phyloP scores from a whole-genome alignment of 2,797 vertebrate species.

The Onychomys leucogaster region DNA sequence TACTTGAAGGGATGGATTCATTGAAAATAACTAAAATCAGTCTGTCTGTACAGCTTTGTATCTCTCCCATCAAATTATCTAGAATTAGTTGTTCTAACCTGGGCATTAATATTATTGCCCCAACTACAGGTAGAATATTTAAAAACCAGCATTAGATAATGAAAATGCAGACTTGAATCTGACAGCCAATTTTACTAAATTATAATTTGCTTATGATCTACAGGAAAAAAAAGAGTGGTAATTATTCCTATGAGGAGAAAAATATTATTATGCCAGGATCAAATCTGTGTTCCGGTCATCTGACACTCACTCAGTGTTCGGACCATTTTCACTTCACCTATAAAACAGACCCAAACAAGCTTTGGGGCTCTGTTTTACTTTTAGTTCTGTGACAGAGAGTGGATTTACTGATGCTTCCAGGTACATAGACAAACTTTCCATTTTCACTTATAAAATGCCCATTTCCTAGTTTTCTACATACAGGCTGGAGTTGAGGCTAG shows the following conservation, averaged over 20 bases:
- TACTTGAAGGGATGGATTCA: constrained; percentile 43
- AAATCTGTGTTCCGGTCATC: background rate
- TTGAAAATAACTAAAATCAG: background rate
- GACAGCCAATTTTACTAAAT: constrained; percentile 17
- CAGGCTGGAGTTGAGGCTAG: background rate
- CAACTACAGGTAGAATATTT: background rate
- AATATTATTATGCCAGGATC: background rate
- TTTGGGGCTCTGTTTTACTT: background rate
- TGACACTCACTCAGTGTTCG: background rate
- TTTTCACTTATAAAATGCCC: background rate
- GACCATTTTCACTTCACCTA: background rate
- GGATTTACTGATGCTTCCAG: background rate
- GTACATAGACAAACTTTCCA: background rate
- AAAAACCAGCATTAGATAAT: background rate
- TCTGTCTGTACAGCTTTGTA: constrained; percentile 6
- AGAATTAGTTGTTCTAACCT: background rate
- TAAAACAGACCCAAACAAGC: background rate
- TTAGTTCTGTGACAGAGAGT: background rate
- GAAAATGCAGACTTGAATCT: constrained; percentile 24
- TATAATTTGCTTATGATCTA: constrained; percentile 64
- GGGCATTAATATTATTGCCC: constrained; percentile 49
- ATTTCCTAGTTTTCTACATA: background rate
- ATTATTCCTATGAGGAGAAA: constrained; percentile 32
- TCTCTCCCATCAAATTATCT: background rate
- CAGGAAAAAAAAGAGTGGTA: constrained; percentile 51